Conservation (phyloP, 2,888 invertebrate species). For the Reticulitermes lucifugus region DNA sequence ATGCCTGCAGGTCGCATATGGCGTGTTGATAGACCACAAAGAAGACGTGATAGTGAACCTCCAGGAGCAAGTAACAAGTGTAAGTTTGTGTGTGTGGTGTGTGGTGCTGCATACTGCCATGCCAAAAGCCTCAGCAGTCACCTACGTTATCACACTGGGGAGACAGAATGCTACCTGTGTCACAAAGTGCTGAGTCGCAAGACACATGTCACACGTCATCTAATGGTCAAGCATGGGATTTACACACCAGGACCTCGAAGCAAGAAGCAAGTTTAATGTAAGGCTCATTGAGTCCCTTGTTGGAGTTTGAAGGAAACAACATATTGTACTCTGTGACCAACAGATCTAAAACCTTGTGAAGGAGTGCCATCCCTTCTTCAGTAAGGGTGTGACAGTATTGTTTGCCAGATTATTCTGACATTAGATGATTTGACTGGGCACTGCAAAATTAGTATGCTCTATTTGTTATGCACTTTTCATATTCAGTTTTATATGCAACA, state of each 20-base stretch:
- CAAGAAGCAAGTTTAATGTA: neutral
- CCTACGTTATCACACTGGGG: constrained; percentile 48
- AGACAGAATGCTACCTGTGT: constrained; percentile 51
- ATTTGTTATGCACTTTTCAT: too few relatives aligned
- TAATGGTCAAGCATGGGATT: constrained; percentile 30
- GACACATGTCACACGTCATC: constrained; percentile 38
- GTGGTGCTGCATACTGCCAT: constrained; percentile 66
- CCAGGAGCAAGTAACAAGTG: neutral
- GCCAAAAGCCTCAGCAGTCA: constrained; percentile 58
- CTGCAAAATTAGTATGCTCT: too few relatives aligned
- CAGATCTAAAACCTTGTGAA: too few relatives aligned
- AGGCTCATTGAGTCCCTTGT: neutral
- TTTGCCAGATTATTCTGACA: too few relatives aligned
- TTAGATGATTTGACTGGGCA: too few relatives aligned
- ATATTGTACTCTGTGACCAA: too few relatives aligned
- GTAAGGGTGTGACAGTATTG: too few relatives aligned
- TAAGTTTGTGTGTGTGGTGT: constrained; percentile 61
- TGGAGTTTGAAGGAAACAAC: neutral
- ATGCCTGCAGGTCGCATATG: constrained; percentile 20
- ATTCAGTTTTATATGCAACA: too few relatives aligned
- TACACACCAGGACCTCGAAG: constrained; percentile 2
- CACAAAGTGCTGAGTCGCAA: constrained; percentile 46
- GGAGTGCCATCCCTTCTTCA: too few relatives aligned
- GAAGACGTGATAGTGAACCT: neutral
- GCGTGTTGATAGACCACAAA: constrained; percentile 19